These are phyloP conservation scores for Microtus ochrogaster DNA, from an alignment of 2,113 vertebrate genomes.

Conservation along the genomic window DNA sequence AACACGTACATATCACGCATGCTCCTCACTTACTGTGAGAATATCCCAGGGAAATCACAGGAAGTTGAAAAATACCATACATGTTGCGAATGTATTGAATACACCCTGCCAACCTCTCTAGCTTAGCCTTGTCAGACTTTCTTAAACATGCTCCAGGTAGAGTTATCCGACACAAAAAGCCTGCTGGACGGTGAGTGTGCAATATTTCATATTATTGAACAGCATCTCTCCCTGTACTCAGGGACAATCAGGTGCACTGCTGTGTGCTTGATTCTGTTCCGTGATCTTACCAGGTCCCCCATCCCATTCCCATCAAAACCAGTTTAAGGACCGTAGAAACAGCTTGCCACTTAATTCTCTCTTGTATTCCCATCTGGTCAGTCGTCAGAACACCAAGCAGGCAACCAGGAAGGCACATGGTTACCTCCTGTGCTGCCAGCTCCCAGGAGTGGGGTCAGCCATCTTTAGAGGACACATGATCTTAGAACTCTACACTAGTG, in stretches of 20 bases:
- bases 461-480: neutral
- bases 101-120: too few relatives aligned
- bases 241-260: neutral
- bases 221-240: neutral
- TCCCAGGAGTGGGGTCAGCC: neutral
- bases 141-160: neutral
- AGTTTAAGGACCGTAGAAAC: neutral
- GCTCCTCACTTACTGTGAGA: too few relatives aligned
- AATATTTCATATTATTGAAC: neutral
- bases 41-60: neutral
- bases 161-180: neutral
- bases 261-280: neutral
- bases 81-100: neutral
- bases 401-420: neutral
- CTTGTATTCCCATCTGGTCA: neutral
- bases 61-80: neutral
- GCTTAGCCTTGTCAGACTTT: neutral
- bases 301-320: neutral
- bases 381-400: neutral
- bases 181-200: neutral
- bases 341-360: neutral
- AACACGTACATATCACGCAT: neutral
- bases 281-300: neutral
- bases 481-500: neutral
- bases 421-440: neutral